Evolutionary conservation across 2,888 invertebrate genomes (phyloP).

Genomic region (Caenorhabditis sp.): DNA sequence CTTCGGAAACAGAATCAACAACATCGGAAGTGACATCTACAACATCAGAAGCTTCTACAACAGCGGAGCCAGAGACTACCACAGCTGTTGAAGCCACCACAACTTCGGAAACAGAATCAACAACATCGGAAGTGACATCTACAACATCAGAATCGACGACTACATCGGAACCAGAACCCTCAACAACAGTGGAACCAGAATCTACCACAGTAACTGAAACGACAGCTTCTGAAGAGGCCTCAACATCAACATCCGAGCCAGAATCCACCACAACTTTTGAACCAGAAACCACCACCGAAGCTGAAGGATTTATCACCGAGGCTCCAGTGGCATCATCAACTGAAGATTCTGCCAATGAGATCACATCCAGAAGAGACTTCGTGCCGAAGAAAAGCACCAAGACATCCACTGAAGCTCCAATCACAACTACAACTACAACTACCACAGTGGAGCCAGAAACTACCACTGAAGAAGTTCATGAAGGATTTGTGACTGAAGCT

Average conservation of each 20-base stretch:
- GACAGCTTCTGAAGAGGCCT: not conserved
- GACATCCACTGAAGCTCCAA: not conserved
- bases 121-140: no score
- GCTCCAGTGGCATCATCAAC: not conserved
- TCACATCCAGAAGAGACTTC: not conserved
- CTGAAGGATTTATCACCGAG: not conserved
- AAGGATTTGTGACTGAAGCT: slow-evolving; percentile 25
- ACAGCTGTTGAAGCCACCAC: no score
- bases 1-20: not conserved
- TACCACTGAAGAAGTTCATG: not conserved
- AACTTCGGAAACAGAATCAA: slow-evolving; percentile 8
- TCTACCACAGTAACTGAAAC: no score
- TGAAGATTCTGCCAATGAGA: not conserved
- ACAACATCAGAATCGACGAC: slow-evolving; percentile 3
- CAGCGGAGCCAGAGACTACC: not conserved
- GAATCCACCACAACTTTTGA: not conserved
- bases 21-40: not conserved
- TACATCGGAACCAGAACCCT: not conserved
- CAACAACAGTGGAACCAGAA: not conserved
- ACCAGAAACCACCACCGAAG: not conserved
- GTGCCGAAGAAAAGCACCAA: slow-evolving; percentile 9
- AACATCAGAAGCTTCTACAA: not conserved
- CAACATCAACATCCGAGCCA: not conserved
- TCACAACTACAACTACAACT: slow-evolving; percentile 3
- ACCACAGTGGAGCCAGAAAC: not conserved